Base-by-base conservation (phyloP, 2,888 invertebrate genomes). In the Urechis unicinctus region DNA sequence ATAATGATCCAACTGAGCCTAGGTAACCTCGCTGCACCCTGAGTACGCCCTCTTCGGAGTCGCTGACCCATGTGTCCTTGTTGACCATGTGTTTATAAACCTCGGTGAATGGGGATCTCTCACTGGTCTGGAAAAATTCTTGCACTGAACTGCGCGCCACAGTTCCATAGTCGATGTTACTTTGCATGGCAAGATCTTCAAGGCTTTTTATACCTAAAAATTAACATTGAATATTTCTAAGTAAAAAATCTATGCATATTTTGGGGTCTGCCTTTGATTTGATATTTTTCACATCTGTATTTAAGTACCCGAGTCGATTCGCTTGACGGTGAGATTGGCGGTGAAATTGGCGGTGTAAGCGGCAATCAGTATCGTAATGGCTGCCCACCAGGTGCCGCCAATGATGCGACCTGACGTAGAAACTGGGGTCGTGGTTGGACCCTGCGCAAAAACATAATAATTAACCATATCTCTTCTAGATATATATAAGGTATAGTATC, bases 131-230 rank as follows among this genome's bases (percentile, higher is more conserved):
- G 47, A 53, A 53, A 41, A 53, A 53, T 17, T 17, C 22, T 5
- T 30, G 28, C 21, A 47, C 47, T 9, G 53, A 29, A 17, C 53
- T 47, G n/a, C 17, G 21, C 26, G 29, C 26, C 2, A 53, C 13
- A 1, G 47, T 21, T 21, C 53, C 53, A 28, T 21, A 42, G 17
- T 42, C 43, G 3, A 58, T 25, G 22, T 56, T 52, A 4, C 48
- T 47, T 49, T 56, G 55, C 28, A 41, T 31, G 22, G 56, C 28
- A 13, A 58, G 52, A 31, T 58, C 58, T 5, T 29, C 17, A 43
- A 52, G 30, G 46, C 22, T 31, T 28, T 45, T 31, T 2, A 55
- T 51, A 6, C 26, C n/a, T n/a, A n/a, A n/a, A n/a, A n/a, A n/a
- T n/a, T n/a, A n/a, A n/a, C n/a, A n/a, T n/a, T n/a, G n/a, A n/a